Evolutionary conservation across 92 coral and sea anemone genomes (phyloP), one percentile per base, ranked within the genome.

Genomic region (Phenganax subtilis): DNA sequence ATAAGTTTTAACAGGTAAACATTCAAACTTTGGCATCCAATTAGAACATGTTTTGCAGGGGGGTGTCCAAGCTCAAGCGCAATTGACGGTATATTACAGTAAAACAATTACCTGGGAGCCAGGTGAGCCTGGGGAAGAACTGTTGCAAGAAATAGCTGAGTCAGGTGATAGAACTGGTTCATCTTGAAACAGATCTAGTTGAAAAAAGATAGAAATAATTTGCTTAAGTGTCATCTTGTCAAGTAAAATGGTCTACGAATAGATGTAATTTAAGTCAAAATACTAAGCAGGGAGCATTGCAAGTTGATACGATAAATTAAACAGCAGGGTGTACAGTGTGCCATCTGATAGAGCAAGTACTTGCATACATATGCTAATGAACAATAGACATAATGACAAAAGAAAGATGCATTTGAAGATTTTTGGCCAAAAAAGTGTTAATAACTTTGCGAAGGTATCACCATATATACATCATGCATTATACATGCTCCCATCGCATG

Each of bases 121-220:
- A 64, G 99, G 99, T 52, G 99, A 96, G 76, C 99, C 90, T 71
- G 99, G 99, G 6, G 91, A 97, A 10, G 99, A 90, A 55, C 85
- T 84, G 62, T 86, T 88, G 11, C 85, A 57, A 29, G 94, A 96
- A 10, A 81, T 62, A 17, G 84, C 83, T 62, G 83, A 79, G 53
- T 79, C 83, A 11, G 83, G 83, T n/a, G 83, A 79, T 25, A 79
- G 65, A 37, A 37, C 47, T 63, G 83, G 83, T 52, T 79, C 83
- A 79, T 79, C 55, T 79, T 79, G 63, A 10, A 64, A 31, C 63
- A 51, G 15, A 65, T 65, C 83, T 79, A 65, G 11, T 8, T 30
- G 65, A 15, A 47, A 29, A 63, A 79, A 53, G 7, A 53, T 17
- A 30, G 54, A 47, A 73, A 25, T 25, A 59, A 59, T 1, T 30